Conservation (phyloP, 1,140 invertebrate genomes). For the Rhopalosiphum padi region DNA sequence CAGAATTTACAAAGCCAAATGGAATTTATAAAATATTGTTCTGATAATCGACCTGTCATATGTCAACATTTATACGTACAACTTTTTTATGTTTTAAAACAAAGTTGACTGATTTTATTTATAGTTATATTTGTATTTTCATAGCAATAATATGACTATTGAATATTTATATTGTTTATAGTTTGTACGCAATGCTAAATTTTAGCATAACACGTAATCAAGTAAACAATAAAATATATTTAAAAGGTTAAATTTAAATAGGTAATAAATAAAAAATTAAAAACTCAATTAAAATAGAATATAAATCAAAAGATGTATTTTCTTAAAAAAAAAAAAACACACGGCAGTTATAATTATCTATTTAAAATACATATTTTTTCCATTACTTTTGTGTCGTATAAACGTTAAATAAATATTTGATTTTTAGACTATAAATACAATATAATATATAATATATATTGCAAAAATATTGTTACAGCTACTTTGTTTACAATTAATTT, state of each 20-base stretch:
- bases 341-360: neutral
- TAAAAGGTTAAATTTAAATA: too few relatives aligned
- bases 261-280: neutral
- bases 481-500: too few relatives aligned
- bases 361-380: neutral
- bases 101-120: neutral
- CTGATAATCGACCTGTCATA: neutral
- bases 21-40: neutral
- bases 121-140: neutral
- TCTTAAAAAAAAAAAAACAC: neutral
- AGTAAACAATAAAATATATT: neutral
- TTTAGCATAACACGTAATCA: neutral
- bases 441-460: too few relatives aligned
- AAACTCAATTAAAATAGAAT: too few relatives aligned
- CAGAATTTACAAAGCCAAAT: neutral
- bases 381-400: neutral
- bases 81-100: neutral
- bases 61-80: neutral
- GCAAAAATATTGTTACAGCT: too few relatives aligned
- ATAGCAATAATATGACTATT: neutral
- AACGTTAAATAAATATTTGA: too few relatives aligned
- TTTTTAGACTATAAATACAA: too few relatives aligned
- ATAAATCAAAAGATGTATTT: neutral
- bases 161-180: neutral
- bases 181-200: neutral